These are phyloP conservation scores for Bellardia pandia DNA, from an alignment of 2,888 invertebrate species.

Conservation along the genomic window DNA sequence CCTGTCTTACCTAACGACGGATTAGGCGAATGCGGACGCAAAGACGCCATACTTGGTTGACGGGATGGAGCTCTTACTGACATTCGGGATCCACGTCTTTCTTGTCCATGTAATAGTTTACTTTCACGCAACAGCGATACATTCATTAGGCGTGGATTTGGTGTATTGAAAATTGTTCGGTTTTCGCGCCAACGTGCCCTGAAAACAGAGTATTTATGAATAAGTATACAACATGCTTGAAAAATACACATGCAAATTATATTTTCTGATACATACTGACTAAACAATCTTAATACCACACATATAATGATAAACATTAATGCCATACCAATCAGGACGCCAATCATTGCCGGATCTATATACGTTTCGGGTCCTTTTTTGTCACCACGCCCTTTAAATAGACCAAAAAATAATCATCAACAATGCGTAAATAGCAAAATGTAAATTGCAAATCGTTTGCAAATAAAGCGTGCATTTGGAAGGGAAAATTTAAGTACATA, in stretches of 20 bases:
- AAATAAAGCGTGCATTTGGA: background rate
- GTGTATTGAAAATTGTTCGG: constrained; percentile 96
- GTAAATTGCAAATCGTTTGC: background rate
- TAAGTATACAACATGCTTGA: background rate
- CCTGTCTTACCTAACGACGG: constrained; percentile 85
- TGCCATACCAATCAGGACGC: constrained; percentile 94
- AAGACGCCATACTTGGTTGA: constrained; percentile 93
- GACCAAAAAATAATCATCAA: background rate
- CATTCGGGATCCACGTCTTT: constrained; percentile 91
- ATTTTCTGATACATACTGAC: constrained; percentile 88
- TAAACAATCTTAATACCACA: constrained; percentile 95
- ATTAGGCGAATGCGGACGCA: constrained; percentile 90
- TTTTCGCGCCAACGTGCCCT: constrained; percentile 97
- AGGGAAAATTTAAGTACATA: background rate
- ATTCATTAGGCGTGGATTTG: constrained; percentile 96
- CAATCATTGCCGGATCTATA: constrained; percentile 95
- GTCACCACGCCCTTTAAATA: constrained; percentile 84
- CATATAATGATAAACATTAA: constrained; percentile 97
- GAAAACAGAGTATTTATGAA: constrained; percentile 79
- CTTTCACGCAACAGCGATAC: constrained; percentile 93
- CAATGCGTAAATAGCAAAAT: background rate
- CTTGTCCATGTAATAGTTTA: constrained; percentile 90
- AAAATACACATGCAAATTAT: constrained; percentile 1
- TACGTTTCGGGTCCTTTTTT: constrained; percentile 88
- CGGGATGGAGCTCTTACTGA: constrained; percentile 92